These are phyloP conservation scores for Chlamydotis undulata DNA, from an alignment of 2,113 vertebrate species.

Conservation along the genomic window DNA sequence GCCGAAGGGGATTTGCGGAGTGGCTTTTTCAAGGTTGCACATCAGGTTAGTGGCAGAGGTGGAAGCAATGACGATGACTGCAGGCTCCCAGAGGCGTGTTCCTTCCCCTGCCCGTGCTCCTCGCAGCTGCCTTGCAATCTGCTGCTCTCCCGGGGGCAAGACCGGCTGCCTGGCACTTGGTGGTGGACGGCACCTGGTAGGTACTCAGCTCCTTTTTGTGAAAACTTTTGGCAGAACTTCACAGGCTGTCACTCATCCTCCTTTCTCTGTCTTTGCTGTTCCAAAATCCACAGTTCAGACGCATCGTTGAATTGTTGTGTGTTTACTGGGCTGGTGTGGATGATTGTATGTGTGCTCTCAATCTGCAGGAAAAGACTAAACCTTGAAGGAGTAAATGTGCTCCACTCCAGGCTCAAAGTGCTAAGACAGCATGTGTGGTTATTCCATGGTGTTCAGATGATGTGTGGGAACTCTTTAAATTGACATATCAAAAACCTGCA, in stretches of 20 bases:
- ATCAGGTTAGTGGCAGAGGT: background rate
- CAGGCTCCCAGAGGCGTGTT: background rate
- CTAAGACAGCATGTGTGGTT: background rate
- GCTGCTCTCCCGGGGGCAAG: fast-evolving
- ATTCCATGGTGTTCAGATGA: background rate
- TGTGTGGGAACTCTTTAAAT: background rate
- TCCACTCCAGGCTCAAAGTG: background rate
- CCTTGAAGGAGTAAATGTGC: background rate
- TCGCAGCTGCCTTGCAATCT: background rate
- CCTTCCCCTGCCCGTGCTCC: background rate
- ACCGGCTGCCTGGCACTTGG: background rate
- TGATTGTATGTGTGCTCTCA: background rate
- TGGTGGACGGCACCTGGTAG: background rate
- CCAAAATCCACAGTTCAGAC: background rate
- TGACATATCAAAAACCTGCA: background rate
- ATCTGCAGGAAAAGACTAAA: background rate
- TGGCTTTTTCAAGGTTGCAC: background rate
- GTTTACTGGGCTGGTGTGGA: background rate
- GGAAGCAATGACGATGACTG: background rate
- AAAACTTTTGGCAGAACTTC: background rate
- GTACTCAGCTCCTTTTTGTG: background rate
- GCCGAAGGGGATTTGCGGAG: background rate
- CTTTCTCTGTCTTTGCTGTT: background rate
- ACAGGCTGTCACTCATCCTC: background rate
- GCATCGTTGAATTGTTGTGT: background rate